These are phyloP conservation scores for Agonopterix alstromeriana DNA, from an alignment of 2,888 invertebrate genomes.

Conservation along the genomic window DNA sequence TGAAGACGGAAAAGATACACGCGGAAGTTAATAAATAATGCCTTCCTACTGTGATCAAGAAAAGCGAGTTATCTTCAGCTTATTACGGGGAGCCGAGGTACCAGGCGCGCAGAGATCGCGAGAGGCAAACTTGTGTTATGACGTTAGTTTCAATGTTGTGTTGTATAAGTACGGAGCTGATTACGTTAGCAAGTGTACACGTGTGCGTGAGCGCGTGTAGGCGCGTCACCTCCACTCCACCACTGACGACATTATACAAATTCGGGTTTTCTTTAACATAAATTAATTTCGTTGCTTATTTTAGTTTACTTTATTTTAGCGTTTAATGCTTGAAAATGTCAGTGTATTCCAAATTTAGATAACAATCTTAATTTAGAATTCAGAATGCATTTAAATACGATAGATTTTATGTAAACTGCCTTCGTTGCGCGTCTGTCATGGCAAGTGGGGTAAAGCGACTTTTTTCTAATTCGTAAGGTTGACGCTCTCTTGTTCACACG, in stretches of 20 bases:
- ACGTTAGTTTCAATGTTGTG: constrained; percentile 45
- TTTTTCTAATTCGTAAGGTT: constrained; percentile 74
- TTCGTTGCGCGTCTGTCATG: background rate
- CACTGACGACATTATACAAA: constrained; percentile 25
- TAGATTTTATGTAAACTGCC: no score
- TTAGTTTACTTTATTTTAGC: no score
- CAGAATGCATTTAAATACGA: no score
- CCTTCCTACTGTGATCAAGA: constrained; percentile 59
- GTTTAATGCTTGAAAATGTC: no score
- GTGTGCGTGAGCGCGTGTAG: constrained; percentile 55
- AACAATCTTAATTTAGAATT: no score
- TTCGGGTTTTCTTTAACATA: no score
- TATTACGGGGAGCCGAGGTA: constrained; percentile 70
- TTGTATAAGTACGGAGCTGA: constrained; percentile 11
- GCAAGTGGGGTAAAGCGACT: constrained; percentile 42
- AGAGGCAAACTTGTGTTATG: constrained; percentile 60
- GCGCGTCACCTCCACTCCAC: constrained; percentile 44
- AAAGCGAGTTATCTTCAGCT: constrained; percentile 73
- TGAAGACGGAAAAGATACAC: constrained; percentile 29
- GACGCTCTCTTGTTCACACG: constrained; percentile 70
- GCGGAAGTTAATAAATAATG: constrained; percentile 55
- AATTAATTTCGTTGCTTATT: no score
- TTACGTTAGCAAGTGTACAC: constrained; percentile 11
- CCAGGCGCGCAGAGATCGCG: constrained; percentile 60
- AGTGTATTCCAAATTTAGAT: no score